These are phyloP conservation scores for Percina caprodes DNA, from an alignment of 2,113 vertebrate species.

Conservation along the genomic window DNA sequence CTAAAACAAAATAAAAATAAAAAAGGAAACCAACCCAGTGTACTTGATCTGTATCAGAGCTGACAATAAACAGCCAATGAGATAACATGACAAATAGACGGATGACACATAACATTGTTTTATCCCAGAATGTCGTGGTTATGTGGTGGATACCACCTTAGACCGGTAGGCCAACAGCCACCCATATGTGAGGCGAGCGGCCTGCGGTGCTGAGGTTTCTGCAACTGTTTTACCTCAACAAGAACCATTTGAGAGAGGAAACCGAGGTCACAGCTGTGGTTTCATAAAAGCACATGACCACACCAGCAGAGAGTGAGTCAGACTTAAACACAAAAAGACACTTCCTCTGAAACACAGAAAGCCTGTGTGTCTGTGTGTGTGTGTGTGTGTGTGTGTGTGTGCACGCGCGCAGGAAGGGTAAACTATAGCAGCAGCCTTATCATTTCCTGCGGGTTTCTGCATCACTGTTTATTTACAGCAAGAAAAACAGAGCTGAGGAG, in stretches of 20 bases:
- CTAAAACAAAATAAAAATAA: no score
- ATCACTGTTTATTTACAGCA: slow-evolving; percentile 37
- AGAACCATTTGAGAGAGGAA: background rate
- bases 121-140: background rate
- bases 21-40: no score
- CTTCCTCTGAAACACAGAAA: slow-evolving; percentile 48
- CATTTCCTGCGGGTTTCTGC: slow-evolving; percentile 54
- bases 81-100: background rate
- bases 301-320: slow-evolving; percentile 37
- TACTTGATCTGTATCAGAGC: no score
- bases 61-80: background rate
- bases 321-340: slow-evolving; percentile 20
- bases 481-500: background rate
- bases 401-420: slow-evolving; percentile 36
- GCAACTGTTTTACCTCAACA: slow-evolving; percentile 31
- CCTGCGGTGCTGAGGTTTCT: background rate
- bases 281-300: background rate
- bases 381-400: slow-evolving; percentile 13
- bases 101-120: background rate
- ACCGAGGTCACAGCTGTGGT: slow-evolving; percentile 23
- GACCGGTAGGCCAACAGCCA: background rate
- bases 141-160: no score
- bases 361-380: background rate
- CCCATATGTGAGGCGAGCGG: background rate
- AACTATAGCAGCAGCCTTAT: slow-evolving; percentile 28